phyloP scores from a whole-genome alignment of 2,797 vertebrate species.

The Poecilia gillii region DNA sequence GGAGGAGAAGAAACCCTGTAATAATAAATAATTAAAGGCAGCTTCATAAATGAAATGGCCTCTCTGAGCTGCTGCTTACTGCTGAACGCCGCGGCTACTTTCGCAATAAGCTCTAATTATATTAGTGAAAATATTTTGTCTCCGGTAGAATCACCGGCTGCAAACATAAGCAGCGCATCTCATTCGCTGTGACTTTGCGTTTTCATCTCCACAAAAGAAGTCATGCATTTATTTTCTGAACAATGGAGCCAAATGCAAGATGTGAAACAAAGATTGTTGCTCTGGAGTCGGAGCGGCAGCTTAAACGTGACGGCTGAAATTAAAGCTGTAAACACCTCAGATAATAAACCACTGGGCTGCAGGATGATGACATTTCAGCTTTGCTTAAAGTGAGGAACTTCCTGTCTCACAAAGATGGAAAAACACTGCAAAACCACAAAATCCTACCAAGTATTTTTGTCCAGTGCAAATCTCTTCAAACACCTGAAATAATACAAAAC shows the following conservation, averaged over 20 bases:
- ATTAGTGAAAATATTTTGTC: constrained; percentile 7
- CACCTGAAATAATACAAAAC: too few species aligned
- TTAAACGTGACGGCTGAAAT: not conserved
- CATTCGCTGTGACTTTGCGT: not conserved
- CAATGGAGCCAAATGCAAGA: not conserved
- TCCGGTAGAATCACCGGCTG: not conserved
- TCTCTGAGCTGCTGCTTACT: constrained; percentile 18
- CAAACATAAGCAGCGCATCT: not conserved
- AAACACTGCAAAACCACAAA: not conserved
- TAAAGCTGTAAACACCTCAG: constrained; percentile 2
- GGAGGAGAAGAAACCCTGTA: not conserved
- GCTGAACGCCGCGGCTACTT: not conserved
- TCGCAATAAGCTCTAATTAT: constrained; percentile 12
- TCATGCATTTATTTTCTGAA: constrained; percentile 12
- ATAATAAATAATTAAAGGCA: constrained; percentile 25
- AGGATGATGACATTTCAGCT: not conserved
- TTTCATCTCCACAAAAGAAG: not conserved
- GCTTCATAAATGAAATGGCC: constrained; percentile 22
- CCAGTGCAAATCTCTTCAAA: too few species aligned
- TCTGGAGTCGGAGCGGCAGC: not conserved
- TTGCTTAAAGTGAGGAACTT: not conserved
- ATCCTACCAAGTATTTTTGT: not conserved
- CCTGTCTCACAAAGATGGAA: not conserved
- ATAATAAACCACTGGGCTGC: not conserved
- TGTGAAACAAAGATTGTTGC: not conserved